These are phyloP conservation scores for Ageneiosus marmoratus DNA, from an alignment of 2,113 vertebrate genomes.

Conservation along the genomic window DNA sequence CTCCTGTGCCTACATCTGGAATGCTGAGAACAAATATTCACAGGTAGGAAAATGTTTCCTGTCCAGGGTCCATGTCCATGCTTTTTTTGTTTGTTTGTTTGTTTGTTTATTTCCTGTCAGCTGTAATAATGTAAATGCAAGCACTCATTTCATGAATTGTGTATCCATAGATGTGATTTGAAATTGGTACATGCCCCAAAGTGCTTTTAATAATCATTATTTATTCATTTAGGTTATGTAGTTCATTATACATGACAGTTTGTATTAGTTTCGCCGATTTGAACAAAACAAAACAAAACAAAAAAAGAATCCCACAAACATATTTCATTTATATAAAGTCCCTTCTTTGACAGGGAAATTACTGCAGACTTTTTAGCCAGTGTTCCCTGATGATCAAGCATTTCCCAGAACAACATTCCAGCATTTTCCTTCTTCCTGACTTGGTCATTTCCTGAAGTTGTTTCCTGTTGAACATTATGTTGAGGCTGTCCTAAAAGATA, in stretches of 20 bases:
- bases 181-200: not conserved
- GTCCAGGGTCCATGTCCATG: not conserved
- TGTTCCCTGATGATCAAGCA: conserved; percentile 11
- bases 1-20: conserved; percentile 90
- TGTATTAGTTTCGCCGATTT: not conserved
- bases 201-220: not conserved
- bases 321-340: not conserved
- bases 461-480: conserved; percentile 12
- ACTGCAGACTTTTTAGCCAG: not conserved
- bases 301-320: not conserved
- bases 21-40: conserved; percentile 86
- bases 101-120: not conserved
- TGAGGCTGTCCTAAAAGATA: not conserved
- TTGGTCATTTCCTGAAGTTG: conserved; percentile 19
- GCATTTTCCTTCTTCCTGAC: conserved; percentile 3
- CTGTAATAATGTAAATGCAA: not conserved
- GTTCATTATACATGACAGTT: not conserved
- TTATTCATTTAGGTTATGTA: not conserved
- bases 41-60: conserved; percentile 70
- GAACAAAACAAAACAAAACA: not conserved
- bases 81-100: not conserved
- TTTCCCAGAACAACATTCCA: conserved; percentile 31
- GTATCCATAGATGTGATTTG: not conserved
- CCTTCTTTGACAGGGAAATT: not conserved
- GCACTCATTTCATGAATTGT: not conserved